Percentiles rank a stretch among this genome's conserved stretches.
These are phyloP conservation scores for Mesorhabditis belari DNA, from an alignment of 2,888 invertebrate genomes.

Conservation along the genomic window DNA sequence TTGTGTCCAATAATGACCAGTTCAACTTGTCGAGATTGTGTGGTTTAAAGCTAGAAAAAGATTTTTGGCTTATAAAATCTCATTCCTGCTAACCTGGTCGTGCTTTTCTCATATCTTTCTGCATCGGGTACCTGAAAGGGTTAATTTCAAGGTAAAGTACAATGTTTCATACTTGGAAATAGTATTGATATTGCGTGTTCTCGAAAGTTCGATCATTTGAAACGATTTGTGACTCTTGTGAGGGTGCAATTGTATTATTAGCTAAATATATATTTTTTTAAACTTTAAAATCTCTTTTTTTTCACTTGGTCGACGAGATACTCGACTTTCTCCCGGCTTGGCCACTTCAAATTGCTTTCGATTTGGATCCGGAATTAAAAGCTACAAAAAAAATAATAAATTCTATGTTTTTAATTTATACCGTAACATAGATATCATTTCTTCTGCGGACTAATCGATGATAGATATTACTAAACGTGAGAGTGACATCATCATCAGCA, in stretches of 20 bases:
- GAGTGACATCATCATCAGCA: not conserved
- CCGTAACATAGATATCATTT: conserved; percentile 13
- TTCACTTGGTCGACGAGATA: too few relatives aligned
- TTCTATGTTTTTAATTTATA: not conserved
- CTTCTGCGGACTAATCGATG: conserved; percentile 30
- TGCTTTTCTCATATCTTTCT: conserved; percentile 32
- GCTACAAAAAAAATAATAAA: not conserved
- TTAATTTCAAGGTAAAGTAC: conserved; percentile 15
- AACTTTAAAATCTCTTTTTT: too few relatives aligned
- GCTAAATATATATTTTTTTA: too few relatives aligned
- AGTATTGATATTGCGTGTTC: conserved; percentile 7
- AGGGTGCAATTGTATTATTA: too few relatives aligned
- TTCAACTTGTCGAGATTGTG: conserved; percentile 48
- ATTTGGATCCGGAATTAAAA: not conserved
- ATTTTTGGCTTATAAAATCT: not conserved
- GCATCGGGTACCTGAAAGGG: conserved; percentile 46
- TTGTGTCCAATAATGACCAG: conserved; percentile 40
- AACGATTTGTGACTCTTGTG: too few relatives aligned
- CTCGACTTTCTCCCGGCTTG: too few relatives aligned
- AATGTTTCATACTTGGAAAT: not conserved
- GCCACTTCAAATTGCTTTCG: not conserved
- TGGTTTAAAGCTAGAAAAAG: conserved; percentile 32
- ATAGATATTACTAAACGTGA: conserved; percentile 22
- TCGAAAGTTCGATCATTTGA: too few relatives aligned
- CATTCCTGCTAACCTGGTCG: conserved; percentile 20